These are phyloP conservation scores for Pterophyllum scalare DNA, from an alignment of 2,113 vertebrate species.

Conservation along the genomic window DNA sequence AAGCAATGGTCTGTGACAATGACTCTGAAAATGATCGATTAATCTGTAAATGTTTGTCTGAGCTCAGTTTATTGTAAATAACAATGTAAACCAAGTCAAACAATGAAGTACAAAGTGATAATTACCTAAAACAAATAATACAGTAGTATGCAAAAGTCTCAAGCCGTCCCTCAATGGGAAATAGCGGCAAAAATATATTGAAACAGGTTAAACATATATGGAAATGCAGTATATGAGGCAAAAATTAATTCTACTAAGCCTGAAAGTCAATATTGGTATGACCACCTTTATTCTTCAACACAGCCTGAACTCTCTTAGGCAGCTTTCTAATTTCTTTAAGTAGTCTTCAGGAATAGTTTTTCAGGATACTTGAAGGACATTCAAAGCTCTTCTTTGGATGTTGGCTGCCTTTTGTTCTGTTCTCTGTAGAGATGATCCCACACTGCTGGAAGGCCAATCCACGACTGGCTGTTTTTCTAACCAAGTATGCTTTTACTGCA, in stretches of 20 bases:
- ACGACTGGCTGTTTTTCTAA: not conserved
- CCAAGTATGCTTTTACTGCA: not conserved
- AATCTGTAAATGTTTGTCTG: not conserved
- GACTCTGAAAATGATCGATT: not conserved
- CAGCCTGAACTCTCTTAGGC: not conserved
- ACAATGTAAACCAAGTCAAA: not conserved
- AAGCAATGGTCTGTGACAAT: not conserved
- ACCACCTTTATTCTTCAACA: not conserved
- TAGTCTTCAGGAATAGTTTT: not conserved
- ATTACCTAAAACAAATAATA: not conserved
- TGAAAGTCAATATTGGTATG: not conserved
- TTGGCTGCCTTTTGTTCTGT: not conserved
- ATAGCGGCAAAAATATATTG: no score
- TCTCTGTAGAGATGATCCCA: not conserved
- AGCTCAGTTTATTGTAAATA: not conserved
- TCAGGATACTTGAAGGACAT: not conserved
- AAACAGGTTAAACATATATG: no score
- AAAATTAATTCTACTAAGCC: not conserved
- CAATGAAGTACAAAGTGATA: not conserved
- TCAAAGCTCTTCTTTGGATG: not conserved
- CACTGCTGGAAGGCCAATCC: accelerated
- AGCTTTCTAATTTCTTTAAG: not conserved
- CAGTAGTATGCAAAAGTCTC: no score
- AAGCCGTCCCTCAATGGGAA: no score
- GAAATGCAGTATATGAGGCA: no score